These are phyloP conservation scores for Gonatopus flavifemur DNA, from an alignment of 1,140 invertebrate genomes.

Conservation along the genomic window DNA sequence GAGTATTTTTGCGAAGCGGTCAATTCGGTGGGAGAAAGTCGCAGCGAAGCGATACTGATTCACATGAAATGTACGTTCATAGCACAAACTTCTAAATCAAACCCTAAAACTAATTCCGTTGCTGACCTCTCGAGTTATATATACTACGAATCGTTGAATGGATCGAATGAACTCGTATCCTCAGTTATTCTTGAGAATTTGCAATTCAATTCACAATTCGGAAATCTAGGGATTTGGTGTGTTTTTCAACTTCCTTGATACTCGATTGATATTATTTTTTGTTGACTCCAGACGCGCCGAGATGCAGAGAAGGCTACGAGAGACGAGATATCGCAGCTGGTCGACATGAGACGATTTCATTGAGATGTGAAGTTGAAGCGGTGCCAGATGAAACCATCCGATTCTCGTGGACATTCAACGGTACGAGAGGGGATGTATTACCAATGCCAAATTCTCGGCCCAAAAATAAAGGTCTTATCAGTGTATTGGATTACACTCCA, in stretches of 20 bases:
- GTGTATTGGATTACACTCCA: constrained; percentile 68
- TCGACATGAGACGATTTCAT: constrained; percentile 63
- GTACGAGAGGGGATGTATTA: constrained; percentile 66
- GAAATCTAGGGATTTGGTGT: too few relatives aligned
- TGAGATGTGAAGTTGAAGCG: constrained; percentile 81
- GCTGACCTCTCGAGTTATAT: too few relatives aligned
- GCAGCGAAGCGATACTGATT: constrained; percentile 65
- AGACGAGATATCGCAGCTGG: constrained; percentile 63
- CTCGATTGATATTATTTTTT: constrained; percentile 5
- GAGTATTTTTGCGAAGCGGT: constrained; percentile 70
- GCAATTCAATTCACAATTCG: too few relatives aligned
- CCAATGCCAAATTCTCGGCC: constrained; percentile 61
- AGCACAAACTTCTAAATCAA: too few relatives aligned
- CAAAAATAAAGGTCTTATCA: constrained; percentile 67
- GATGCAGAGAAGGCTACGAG: constrained; percentile 63
- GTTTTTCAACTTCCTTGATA: too few relatives aligned
- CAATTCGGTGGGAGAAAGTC: constrained; percentile 69
- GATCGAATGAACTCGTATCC: too few relatives aligned
- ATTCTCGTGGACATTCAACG: constrained; percentile 82
- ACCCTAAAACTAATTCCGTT: too few relatives aligned
- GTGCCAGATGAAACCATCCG: constrained; percentile 67
- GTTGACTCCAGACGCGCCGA: constrained; percentile 60
- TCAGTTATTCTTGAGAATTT: too few relatives aligned
- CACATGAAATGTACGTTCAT: constrained; percentile 72
- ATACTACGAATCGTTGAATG: too few relatives aligned